Percentiles rank a stretch among this genome's conserved stretches.
Conservation (phyloP, 2,888 invertebrate genomes). For the Petrolisthes cinctipes region DNA sequence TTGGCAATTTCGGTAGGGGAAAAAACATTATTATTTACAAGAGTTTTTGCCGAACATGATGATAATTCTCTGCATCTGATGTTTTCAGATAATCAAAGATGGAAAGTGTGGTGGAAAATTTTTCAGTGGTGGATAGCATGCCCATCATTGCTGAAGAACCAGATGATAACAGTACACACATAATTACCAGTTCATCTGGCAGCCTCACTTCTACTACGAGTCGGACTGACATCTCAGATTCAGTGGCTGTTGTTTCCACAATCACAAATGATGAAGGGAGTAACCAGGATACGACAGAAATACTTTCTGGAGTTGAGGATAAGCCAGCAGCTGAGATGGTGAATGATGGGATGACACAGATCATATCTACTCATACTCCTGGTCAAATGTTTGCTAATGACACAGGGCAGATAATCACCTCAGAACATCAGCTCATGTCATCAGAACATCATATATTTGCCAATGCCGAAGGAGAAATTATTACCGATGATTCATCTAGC, state of each 20-base stretch:
- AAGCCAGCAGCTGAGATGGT: conserved; percentile 14
- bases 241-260: neutral
- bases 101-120: conserved; percentile 43
- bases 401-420: conserved; percentile 33
- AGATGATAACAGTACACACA: conserved; percentile 10
- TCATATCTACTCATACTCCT: conserved; percentile 22
- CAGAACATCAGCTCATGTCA: conserved; percentile 15
- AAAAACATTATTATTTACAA: neutral
- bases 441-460: conserved; percentile 5
- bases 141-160: conserved; percentile 48
- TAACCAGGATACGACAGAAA: neutral
- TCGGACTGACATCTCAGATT: neutral
- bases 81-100: conserved; percentile 28
- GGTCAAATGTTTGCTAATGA: conserved; percentile 37
- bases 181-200: neutral
- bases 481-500: conserved; percentile 27
- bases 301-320: neutral
- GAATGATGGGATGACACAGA: conserved; percentile 27
- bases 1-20: no score
- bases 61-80: neutral
- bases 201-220: neutral
- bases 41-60: neutral
- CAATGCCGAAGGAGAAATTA: conserved; percentile 14
- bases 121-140: conserved; percentile 53
- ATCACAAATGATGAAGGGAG: neutral